phyloP scores from a whole-genome alignment of 2,888 invertebrate genomes.

The Octonoba sinensis region DNA sequence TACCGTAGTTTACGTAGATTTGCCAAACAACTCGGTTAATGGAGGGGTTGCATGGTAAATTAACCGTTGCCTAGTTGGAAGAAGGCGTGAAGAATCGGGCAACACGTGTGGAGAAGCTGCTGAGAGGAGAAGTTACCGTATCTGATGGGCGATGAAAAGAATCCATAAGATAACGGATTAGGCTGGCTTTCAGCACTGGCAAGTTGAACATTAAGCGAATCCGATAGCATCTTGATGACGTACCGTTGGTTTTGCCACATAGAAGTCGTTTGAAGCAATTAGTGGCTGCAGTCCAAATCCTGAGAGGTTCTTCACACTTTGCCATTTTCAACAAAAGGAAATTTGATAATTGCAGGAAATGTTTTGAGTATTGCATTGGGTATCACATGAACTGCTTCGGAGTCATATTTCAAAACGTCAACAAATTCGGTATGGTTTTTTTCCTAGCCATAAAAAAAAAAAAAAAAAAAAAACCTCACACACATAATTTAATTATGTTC shows the following conservation, averaged over 20 bases:
- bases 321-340: too few relatives aligned
- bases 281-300: conserved; percentile 37
- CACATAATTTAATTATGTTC: too few relatives aligned
- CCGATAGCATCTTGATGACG: conserved; percentile 30
- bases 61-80: conserved; percentile 12
- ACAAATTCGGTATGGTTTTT: too few relatives aligned
- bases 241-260: conserved; percentile 8
- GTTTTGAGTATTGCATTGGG: too few relatives aligned
- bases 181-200: conserved; percentile 8
- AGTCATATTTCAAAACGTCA: too few relatives aligned
- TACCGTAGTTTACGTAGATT: too few relatives aligned
- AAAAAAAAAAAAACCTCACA: too few relatives aligned
- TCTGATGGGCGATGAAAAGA: conserved; percentile 45
- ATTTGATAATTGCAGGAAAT: too few relatives aligned
- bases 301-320: neutral
- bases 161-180: conserved; percentile 24
- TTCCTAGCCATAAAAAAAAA: too few relatives aligned
- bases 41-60: conserved; percentile 26
- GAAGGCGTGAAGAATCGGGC: conserved; percentile 40
- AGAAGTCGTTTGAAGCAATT: conserved; percentile 28
- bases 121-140: conserved; percentile 12
- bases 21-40: conserved; percentile 9
- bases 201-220: conserved; percentile 17
- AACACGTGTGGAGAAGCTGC: conserved; percentile 18
- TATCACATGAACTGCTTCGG: too few relatives aligned